These are phyloP conservation scores for Chirona hameri DNA, from an alignment of 2,888 invertebrate genomes.

Conservation along the genomic window DNA sequence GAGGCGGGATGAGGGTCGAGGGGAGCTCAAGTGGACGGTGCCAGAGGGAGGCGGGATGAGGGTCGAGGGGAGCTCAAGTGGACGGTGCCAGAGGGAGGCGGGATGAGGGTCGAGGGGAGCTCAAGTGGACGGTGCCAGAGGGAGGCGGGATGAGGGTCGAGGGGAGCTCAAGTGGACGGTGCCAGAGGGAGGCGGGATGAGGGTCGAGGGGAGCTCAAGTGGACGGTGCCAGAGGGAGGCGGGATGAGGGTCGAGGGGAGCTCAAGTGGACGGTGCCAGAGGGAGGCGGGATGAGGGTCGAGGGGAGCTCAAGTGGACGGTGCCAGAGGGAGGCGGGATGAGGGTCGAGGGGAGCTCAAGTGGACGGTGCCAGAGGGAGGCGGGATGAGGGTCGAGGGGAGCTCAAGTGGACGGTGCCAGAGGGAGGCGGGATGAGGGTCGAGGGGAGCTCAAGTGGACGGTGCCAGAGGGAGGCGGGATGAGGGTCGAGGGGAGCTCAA, in stretches of 20 bases:
- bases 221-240: background rate
- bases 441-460: too few relatives aligned
- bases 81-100: background rate
- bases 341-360: too few relatives aligned
- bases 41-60: background rate
- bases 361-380: background rate
- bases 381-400: too few relatives aligned
- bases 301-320: too few relatives aligned
- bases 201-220: too few relatives aligned
- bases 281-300: background rate
- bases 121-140: background rate
- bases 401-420: background rate
- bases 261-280: background rate
- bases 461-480: background rate
- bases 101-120: too few relatives aligned
- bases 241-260: too few relatives aligned
- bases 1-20: background rate
- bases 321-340: background rate
- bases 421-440: background rate
- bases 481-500: too few relatives aligned
- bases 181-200: background rate
- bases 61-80: too few relatives aligned
- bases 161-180: background rate
- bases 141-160: background rate
- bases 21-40: background rate